Evolutionary conservation across 37 sponge, comb jelly and placozoan species (phyloP).

Genomic region (Axinella damicornis): DNA sequence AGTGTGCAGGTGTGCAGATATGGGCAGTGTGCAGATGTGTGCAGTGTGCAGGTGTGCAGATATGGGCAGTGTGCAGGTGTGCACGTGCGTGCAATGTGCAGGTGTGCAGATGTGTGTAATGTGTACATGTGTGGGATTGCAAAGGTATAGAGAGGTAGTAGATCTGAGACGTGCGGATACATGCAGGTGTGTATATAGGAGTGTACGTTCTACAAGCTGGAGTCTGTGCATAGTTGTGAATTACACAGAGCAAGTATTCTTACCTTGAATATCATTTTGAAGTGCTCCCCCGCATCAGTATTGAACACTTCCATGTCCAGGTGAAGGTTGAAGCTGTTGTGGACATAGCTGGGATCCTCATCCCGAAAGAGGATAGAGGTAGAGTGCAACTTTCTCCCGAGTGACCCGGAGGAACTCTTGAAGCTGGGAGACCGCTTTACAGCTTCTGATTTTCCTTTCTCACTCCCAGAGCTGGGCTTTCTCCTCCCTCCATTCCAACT

Average conservation of each 20-base stretch:
- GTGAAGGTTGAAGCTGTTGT: conserved; percentile 59
- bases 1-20: no score
- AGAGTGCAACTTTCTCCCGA: background rate
- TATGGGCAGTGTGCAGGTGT: no score
- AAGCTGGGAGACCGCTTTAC: background rate
- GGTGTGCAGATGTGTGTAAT: no score
- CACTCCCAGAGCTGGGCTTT: background rate
- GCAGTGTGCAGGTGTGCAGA: no score
- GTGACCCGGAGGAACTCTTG: background rate
- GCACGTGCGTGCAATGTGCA: no score
- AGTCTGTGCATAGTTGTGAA: no score
- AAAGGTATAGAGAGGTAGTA: background rate
- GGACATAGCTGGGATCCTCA: conserved; percentile 62
- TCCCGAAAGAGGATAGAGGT: conserved; percentile 27
- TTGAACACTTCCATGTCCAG: conserved; percentile 68
- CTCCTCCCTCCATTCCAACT: background rate
- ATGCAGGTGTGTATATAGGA: background rate
- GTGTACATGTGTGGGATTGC: no score
- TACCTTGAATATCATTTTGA: conserved; percentile 57
- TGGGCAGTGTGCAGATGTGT: no score
- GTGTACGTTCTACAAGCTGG: background rate
- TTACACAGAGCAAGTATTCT: no score
- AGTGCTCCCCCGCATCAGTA: conserved; percentile 41
- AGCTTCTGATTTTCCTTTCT: background rate
- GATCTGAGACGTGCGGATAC: background rate